Percentiles rank a stretch among this genome's conserved stretches.
Conservation (phyloP, 2,113 vertebrate genomes). For the Salvelinus namaycush region DNA sequence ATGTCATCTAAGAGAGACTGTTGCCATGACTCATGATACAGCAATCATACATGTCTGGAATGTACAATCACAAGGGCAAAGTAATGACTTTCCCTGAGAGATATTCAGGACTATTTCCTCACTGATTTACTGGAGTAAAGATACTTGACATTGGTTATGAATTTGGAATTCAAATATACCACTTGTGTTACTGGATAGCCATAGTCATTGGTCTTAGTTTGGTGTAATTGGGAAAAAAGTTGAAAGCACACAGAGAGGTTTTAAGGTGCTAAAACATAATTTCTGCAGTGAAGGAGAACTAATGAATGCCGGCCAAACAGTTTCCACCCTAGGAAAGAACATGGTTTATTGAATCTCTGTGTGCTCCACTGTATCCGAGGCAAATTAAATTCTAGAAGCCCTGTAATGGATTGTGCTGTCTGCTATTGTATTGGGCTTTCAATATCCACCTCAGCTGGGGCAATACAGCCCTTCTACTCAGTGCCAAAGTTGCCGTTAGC, state of each 20-base stretch:
- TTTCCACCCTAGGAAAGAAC: constrained; percentile 50
- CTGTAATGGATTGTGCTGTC: constrained; percentile 64
- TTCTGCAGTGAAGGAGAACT: constrained; percentile 45
- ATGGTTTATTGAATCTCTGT: constrained; percentile 34
- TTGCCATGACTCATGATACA: neutral
- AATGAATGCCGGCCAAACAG: constrained; percentile 43
- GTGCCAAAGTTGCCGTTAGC: constrained; percentile 35
- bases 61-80: neutral
- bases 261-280: constrained; percentile 32
- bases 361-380: constrained; percentile 46
- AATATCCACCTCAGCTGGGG: constrained; percentile 51
- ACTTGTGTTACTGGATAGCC: neutral
- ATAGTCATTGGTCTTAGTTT: neutral
- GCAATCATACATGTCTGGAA: neutral
- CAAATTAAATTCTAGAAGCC: constrained; percentile 58
- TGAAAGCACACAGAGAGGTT: constrained; percentile 14
- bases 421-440: constrained; percentile 46
- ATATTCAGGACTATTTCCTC: neutral
- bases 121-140: neutral
- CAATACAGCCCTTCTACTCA: constrained; percentile 11
- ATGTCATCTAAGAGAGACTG: constrained; percentile 27
- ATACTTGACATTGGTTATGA: no score
- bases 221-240: neutral
- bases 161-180: neutral
- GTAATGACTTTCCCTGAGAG: neutral